These are phyloP conservation scores for Myotis lucifugus DNA, from an alignment of 2,113 vertebrate genomes.

Conservation along the genomic window DNA sequence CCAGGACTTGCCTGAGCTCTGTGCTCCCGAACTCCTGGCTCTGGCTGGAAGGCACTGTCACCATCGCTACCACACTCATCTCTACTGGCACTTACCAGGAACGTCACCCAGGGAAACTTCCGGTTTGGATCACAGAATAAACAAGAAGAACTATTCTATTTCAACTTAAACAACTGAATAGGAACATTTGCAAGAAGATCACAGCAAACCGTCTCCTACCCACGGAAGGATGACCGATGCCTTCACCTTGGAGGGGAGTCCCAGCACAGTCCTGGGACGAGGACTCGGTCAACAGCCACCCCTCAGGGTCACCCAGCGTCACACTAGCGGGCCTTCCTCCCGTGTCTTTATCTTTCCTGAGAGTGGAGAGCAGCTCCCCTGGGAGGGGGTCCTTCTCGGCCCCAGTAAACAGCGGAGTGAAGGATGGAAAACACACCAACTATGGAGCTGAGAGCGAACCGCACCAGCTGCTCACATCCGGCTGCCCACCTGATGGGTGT, in stretches of 20 bases:
- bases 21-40: not conserved
- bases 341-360: not conserved
- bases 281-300: not conserved
- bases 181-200: not conserved
- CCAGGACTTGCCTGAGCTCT: not conserved
- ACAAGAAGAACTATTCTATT: not conserved
- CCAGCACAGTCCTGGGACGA: not conserved
- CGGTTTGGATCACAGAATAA: not conserved
- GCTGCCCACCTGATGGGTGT: not conserved
- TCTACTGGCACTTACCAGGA: not conserved
- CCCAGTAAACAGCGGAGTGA: not conserved
- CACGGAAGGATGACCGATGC: not conserved
- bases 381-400: not conserved
- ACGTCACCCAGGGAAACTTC: not conserved
- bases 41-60: not conserved
- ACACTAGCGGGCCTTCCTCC: not conserved
- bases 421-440: not conserved
- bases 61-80: not conserved
- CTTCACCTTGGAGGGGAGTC: not conserved
- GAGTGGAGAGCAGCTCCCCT: not conserved
- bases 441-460: not conserved
- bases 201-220: not conserved
- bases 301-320: not conserved
- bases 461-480: not conserved
- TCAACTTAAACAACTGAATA: not conserved